Evolutionary conservation across 2,113 vertebrate species (phyloP), one percentile per base, ranked within the genome.

Genomic region (Octodon degus): DNA sequence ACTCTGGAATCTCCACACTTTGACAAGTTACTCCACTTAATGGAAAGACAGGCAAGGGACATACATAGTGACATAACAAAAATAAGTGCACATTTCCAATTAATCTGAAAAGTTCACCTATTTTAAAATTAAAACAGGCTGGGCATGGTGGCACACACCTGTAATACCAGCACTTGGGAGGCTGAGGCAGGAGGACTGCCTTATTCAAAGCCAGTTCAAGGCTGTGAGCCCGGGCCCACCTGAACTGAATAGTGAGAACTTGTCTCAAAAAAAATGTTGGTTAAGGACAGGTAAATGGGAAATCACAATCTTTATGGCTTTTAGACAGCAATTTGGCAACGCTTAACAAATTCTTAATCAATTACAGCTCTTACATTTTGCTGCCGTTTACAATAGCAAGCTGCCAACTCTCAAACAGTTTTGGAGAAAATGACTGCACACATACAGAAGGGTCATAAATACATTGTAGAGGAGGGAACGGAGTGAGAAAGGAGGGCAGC

Each of bases 121-220:
- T 40, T 72, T 77, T 58, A 86, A 92, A 89, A 86, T 67, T 30
- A 47, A 96, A 89, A 80, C 17, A 63, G 68, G 22, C 24, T 27
- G 62, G 62, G 62, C 24, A 25, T 63, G 62, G 62, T 9, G 24
- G 62, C 62, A 25, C 24, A 63, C 24, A 63, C 62, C 22, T 9
- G 62, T 63, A 63, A 63, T 63, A 24, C 62, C 24, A 63, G 24
- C 62, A 62, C 60, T 25, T 25, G 22, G 24, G 62, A 63, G 62
- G 22, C 24, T 63, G 62, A 63, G 62, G 62, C 2, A 63, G 62
- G 58, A 60, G 58, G 22, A 63, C 14, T 58, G 55, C 16, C 55
- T 58, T 16, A 58, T 58, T 58, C 17, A 58, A 58, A 17, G 55
- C 55, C 55, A 58, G 17, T 19, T 58, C 55, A 58, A 19, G 16